Conservation (phyloP, 2,113 vertebrate genomes). For the Rhynchomys soricoides region DNA sequence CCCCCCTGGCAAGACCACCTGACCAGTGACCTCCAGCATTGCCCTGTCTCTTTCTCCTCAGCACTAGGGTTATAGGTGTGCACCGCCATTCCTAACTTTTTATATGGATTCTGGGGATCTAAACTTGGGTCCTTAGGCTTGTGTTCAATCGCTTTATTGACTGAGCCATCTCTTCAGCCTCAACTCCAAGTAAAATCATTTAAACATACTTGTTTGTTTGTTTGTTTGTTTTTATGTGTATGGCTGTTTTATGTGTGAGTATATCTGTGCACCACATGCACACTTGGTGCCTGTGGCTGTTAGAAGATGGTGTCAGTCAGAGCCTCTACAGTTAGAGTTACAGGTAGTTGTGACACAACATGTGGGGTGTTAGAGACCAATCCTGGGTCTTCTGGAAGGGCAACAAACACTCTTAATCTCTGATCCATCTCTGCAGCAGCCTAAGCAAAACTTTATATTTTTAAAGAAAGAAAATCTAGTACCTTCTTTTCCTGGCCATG, state of each 20-base stretch:
- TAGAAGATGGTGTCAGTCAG: background rate
- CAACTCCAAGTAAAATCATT: background rate
- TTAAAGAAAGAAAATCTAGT: background rate
- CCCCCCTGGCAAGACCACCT: background rate
- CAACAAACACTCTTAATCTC: background rate
- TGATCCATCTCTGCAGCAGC: background rate
- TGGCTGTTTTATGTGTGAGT: background rate
- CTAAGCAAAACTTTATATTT: background rate
- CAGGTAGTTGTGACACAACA: background rate
- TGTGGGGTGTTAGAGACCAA: background rate
- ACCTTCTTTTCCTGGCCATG: background rate
- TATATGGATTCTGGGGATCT: background rate
- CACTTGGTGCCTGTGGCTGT: background rate
- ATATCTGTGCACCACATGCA: background rate
- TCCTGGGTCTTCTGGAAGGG: background rate
- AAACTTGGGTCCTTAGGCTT: background rate
- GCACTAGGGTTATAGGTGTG: background rate
- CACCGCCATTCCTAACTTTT: background rate
- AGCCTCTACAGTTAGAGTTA: background rate
- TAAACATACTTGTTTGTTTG: background rate
- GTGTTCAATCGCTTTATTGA: background rate
- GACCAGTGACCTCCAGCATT: background rate
- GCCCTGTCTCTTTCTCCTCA: background rate
- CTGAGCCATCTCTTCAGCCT: background rate
- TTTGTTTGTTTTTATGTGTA: background rate